These are phyloP conservation scores for Calycopis cecrops DNA, from an alignment of 1,140 invertebrate genomes.

Conservation along the genomic window DNA sequence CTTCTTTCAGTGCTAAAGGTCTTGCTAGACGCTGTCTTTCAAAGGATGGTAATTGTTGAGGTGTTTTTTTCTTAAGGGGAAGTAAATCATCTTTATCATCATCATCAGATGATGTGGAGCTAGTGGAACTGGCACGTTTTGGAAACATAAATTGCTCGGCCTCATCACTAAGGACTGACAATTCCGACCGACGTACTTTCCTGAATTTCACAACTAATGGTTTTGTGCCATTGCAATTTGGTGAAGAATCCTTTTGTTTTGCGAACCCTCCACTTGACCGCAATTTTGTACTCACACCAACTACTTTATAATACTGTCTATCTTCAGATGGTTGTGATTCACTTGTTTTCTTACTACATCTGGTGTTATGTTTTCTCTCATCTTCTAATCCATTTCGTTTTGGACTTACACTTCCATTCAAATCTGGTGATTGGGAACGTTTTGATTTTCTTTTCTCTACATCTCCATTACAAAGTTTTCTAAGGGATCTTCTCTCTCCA, in stretches of 20 bases:
- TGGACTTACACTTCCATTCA: constrained; percentile 50
- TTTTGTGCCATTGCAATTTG: constrained; percentile 62
- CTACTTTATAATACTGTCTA: constrained; percentile 84
- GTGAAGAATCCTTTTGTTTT: constrained; percentile 46
- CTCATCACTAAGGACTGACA: constrained; percentile 85
- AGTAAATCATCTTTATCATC: constrained; percentile 72
- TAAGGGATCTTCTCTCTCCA: constrained; percentile 57
- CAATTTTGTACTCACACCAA: constrained; percentile 82
- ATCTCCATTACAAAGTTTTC: constrained; percentile 65
- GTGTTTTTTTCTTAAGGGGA: constrained; percentile 38
- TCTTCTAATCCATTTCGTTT: constrained; percentile 49
- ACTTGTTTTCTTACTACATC: constrained; percentile 73
- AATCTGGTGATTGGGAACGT: constrained; percentile 47
- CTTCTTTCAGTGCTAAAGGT: constrained; percentile 56
- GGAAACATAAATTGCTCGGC: constrained; percentile 91
- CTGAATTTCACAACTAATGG: constrained; percentile 83
- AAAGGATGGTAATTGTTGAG: constrained; percentile 33
- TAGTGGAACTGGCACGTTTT: constrained; percentile 77
- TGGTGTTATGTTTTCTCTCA: constrained; percentile 48
- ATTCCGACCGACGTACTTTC: constrained; percentile 82
- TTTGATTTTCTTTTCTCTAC: constrained; percentile 42
- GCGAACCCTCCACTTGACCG: constrained; percentile 76
- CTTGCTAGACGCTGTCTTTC: constrained; percentile 54
- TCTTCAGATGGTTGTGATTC: constrained; percentile 75
- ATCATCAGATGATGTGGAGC: constrained; percentile 59